Conservation (phyloP, 1,140 invertebrate genomes). For the Drosophila athabasca region DNA sequence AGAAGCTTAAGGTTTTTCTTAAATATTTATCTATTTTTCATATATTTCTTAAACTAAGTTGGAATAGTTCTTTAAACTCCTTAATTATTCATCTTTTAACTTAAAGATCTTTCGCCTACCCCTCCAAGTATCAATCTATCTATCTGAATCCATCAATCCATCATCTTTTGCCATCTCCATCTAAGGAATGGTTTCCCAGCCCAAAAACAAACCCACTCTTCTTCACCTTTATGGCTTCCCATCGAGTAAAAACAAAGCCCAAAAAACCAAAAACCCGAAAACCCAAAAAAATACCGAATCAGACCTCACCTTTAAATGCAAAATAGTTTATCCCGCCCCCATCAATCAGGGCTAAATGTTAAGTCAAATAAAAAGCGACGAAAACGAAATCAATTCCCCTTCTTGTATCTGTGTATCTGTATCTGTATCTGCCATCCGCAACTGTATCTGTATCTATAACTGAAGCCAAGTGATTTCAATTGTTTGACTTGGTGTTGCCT, state of each 20-base stretch:
- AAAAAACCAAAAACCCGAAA: slow-evolving; percentile 10
- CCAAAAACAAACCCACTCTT: neutral
- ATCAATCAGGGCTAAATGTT: slow-evolving; percentile 61
- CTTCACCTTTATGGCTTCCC: slow-evolving; percentile 42
- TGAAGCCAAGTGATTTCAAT: slow-evolving; percentile 44
- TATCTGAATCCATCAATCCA: too few species aligned
- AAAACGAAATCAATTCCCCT: slow-evolving; percentile 47
- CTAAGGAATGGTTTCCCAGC: neutral
- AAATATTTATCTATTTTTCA: too few species aligned
- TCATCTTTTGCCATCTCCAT: neutral
- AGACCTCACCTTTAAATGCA: slow-evolving; percentile 60
- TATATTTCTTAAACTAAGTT: too few species aligned
- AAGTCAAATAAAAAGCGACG: slow-evolving; percentile 27
- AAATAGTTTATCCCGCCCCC: slow-evolving; percentile 56
- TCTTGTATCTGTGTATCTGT: slow-evolving; percentile 37
- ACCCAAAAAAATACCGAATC: slow-evolving; percentile 16
- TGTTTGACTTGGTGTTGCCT: slow-evolving; percentile 27
- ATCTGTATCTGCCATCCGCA: neutral
- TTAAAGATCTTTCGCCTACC: too few species aligned
- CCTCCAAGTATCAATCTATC: too few species aligned
- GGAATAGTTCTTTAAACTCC: too few species aligned
- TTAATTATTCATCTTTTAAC: too few species aligned
- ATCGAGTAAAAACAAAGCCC: slow-evolving; percentile 11
- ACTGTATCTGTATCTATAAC: slow-evolving; percentile 14
- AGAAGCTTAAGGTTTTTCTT: too few species aligned